Evolutionary conservation across 2,113 vertebrate genomes (phyloP), one percentile per base, ranked within the genome.

Genomic region (Coreoperca whiteheadi): DNA sequence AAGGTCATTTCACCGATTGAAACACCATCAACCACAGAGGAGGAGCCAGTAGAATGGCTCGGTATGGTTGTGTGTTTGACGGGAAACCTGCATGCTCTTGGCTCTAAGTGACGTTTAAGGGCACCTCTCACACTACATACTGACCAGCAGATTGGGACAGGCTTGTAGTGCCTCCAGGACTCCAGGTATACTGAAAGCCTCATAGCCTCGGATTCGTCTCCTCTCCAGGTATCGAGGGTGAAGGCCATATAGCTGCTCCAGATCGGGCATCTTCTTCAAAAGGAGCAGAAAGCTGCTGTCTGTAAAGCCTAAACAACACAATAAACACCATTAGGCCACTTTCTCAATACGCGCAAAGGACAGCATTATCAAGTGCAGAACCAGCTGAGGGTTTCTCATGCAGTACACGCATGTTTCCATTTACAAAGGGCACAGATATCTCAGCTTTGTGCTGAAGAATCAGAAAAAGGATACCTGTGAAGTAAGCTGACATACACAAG

Each of bases 171-270:
- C 98, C 94, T 99, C 98, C 91, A 99, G 91, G 82, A 99, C 98
- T 81, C 98, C 98, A 48, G 98, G 98, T 92, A 99, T 99, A 89
- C 98, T 99, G 90, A 99, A 99, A 67, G 98, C 97, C 92, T 99
- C 97, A 34, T 97, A 98, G 61, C 98, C 98, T 79, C 98, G 93
- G 43, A 99, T 97, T 87, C 98, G 95, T 68, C 98, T 97, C 77
- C 98, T 96, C 91, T 99, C 98, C 90, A 99, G 95, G 92, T 97
- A 97, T 84, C 98, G 96, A 79, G 98, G 98, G 82, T 99, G 98
- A 93, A 99, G 97, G 74, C 98, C 98, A 90, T 99, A 99, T 6
- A 99, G 95, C 90, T 99, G 98, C 93, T 99, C 98, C 87, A 99
- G 95, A 71, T 99, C 98, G 72, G 98, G 98, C 97, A 99, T 99